Conservation (phyloP, 1,140 invertebrate genomes). For the Habropoda laboriosa region DNA sequence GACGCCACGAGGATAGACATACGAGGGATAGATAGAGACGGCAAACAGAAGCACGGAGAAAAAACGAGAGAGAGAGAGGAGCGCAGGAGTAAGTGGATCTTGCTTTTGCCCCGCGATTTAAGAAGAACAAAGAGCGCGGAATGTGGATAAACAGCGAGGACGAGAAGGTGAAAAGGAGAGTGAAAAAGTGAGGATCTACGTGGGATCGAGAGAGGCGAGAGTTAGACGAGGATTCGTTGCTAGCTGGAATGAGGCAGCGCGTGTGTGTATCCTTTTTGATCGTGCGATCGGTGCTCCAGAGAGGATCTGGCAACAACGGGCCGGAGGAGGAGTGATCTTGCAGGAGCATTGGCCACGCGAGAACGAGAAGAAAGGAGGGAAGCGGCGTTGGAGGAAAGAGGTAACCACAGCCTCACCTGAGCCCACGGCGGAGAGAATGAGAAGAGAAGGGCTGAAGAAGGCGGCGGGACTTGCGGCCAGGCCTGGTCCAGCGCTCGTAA, state of each 20-base stretch:
- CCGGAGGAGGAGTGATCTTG: constrained; percentile 69
- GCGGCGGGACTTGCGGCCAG: constrained; percentile 43
- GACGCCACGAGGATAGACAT: too few relatives aligned
- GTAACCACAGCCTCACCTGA: background rate
- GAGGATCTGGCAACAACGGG: constrained; percentile 76
- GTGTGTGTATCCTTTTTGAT: constrained; percentile 63
- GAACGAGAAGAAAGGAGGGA: constrained; percentile 30
- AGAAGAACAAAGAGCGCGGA: constrained; percentile 1
- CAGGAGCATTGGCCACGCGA: constrained; percentile 65
- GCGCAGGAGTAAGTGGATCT: background rate
- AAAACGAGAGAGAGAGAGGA: background rate
- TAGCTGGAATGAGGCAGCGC: constrained; percentile 46
- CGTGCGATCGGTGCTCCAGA: constrained; percentile 62
- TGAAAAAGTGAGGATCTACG: background rate
- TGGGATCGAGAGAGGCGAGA: background rate
- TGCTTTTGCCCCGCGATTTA: constrained; percentile 4
- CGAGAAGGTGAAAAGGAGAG: too few relatives aligned
- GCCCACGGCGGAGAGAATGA: constrained; percentile 2
- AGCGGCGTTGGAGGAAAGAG: constrained; percentile 5
- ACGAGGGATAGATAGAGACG: too few relatives aligned
- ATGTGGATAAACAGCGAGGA: background rate
- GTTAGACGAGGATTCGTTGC: constrained; percentile 18
- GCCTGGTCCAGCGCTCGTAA: constrained; percentile 60
- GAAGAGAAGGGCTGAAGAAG: constrained; percentile 31
- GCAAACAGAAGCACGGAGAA: too few relatives aligned